A percentile compares a stretch with the other conserved stretches of the same genome.
Evolutionary conservation across 2,113 vertebrate species (phyloP).

Genomic region (Collichthys lucidus): DNA sequence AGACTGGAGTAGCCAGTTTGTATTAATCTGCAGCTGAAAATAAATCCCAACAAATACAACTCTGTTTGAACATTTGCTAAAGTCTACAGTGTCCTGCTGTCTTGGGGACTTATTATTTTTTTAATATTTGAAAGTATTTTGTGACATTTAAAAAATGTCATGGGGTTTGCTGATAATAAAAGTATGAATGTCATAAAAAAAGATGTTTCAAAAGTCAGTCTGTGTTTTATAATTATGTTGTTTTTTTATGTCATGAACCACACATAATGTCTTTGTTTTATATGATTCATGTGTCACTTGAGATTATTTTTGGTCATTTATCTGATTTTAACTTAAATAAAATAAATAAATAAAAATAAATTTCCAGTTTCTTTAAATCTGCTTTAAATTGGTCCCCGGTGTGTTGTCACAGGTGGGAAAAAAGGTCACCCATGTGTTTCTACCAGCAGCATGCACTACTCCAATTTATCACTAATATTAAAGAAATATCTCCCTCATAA

Average conservation of each 20-base stretch:
- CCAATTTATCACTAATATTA: conserved; percentile 4
- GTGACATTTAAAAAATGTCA: background rate
- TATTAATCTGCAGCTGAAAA: background rate
- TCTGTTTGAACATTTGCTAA: conserved; percentile 14
- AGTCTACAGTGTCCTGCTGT: background rate
- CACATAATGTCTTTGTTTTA: background rate
- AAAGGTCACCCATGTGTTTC: background rate
- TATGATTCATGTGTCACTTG: background rate
- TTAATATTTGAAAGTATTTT: background rate
- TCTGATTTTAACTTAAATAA: background rate
- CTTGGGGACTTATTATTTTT: background rate
- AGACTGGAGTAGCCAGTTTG: background rate
- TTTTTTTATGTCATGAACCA: background rate
- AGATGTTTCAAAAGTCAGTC: background rate
- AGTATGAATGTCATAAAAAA: background rate
- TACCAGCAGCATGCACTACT: no score
- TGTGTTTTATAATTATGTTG: background rate
- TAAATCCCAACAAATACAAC: conserved; percentile 1
- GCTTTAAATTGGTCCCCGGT: background rate
- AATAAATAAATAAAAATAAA: background rate
- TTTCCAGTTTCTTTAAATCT: background rate
- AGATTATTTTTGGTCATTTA: background rate
- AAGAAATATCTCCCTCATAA: background rate
- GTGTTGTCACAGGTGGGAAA: background rate
- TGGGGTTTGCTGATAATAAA: background rate